A percentile compares a stretch with the other conserved stretches of the same genome.
These are phyloP conservation scores for Blastomussa wellsi DNA, from an alignment of 92 coral and sea anemone species.

Conservation along the genomic window DNA sequence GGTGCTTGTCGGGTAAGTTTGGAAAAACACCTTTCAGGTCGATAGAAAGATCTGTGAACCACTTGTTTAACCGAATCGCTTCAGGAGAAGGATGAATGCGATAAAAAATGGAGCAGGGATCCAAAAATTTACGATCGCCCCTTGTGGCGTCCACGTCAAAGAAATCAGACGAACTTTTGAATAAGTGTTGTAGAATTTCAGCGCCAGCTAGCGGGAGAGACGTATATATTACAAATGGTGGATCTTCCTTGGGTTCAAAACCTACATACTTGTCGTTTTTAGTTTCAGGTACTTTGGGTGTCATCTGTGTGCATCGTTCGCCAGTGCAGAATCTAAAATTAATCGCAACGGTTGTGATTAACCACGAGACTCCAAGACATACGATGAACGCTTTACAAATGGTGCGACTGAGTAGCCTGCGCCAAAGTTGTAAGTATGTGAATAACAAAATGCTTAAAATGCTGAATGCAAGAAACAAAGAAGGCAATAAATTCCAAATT, in stretches of 20 bases:
- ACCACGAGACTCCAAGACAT: conserved; percentile 33
- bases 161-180: conserved; percentile 73
- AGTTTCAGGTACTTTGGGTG: neutral
- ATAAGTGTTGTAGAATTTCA: conserved; percentile 74
- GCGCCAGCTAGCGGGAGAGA: conserved; percentile 90
- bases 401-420: conserved; percentile 16
- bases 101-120: conserved; percentile 59
- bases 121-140: conserved; percentile 29
- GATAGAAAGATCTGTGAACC: conserved; percentile 61
- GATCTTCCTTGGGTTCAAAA: conserved; percentile 22
- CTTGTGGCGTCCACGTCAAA: conserved; percentile 44
- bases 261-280: neutral
- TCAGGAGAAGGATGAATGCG: conserved; percentile 37
- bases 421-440: conserved; percentile 37
- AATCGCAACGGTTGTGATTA: conserved; percentile 19
- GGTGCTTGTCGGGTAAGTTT: conserved; percentile 48
- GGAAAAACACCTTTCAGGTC: conserved; percentile 48
- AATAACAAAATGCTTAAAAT: conserved; percentile 22
- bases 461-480: conserved; percentile 24
- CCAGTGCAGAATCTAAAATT: conserved; percentile 32
- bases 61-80: conserved; percentile 14
- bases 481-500: conserved; percentile 15
- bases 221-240: conserved; percentile 77
- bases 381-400: conserved; percentile 15
- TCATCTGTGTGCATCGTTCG: conserved; percentile 12